A percentile compares a stretch with the other conserved stretches of the same genome.
These are phyloP conservation scores for Phoebastria nigripes DNA, from an alignment of 2,797 vertebrate genomes.

Conservation along the genomic window DNA sequence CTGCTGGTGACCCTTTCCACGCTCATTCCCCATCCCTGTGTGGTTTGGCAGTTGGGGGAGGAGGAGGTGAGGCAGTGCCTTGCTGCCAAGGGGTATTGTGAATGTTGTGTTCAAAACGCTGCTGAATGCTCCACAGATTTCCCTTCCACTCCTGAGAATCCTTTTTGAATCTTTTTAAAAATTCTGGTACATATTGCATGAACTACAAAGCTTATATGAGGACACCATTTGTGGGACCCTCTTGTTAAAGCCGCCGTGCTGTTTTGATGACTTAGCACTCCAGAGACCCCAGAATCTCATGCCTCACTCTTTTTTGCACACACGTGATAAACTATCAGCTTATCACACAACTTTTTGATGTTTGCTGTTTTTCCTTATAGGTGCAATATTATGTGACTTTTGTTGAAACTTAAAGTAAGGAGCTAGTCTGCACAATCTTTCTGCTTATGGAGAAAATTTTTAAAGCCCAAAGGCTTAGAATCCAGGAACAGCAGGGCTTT, in stretches of 20 bases:
- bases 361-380: neutral
- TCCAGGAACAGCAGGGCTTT: neutral
- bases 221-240: neutral
- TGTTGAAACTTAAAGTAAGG: neutral
- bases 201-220: neutral
- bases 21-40: neutral
- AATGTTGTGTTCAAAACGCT: neutral
- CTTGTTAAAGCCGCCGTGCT: neutral
- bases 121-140: neutral
- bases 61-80: neutral
- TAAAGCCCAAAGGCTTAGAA: neutral
- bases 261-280: neutral
- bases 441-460: neutral
- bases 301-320: neutral
- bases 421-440: neutral
- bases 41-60: neutral
- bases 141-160: neutral
- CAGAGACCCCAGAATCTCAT: neutral
- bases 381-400: neutral
- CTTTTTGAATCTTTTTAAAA: neutral
- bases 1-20: neutral
- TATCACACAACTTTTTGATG: neutral
- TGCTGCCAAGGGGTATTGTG: neutral
- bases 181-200: neutral
- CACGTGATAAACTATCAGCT: neutral